phyloP scores from a whole-genome alignment of 2,113 vertebrate genomes.

The Orycteropus afer region DNA sequence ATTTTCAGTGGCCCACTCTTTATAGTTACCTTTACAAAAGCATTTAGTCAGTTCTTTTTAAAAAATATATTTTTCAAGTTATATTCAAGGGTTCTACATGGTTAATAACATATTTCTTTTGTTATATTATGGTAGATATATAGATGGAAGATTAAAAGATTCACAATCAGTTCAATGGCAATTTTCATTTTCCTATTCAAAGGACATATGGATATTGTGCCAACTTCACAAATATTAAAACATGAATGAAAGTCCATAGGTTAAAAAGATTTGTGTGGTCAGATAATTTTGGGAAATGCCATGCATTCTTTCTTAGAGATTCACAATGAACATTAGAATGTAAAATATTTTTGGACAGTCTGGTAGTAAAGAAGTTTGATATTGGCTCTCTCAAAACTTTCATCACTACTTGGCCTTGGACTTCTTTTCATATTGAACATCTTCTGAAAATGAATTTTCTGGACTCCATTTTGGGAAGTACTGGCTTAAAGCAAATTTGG shows the following conservation, averaged over 20 bases:
- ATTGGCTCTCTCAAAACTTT: neutral
- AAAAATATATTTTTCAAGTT: neutral
- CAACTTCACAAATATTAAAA: constrained; percentile 16
- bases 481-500: neutral
- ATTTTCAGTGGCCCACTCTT: neutral
- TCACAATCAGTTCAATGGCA: neutral
- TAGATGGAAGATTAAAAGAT: neutral
- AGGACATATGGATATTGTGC: neutral
- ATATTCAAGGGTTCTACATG: neutral
- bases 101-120: neutral
- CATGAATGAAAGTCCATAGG: neutral
- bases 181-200: constrained; percentile 9
- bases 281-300: neutral
- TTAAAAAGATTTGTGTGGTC: neutral
- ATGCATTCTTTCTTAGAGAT: neutral
- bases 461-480: neutral
- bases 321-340: neutral
- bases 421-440: neutral
- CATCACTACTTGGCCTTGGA: neutral
- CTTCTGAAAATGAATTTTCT: neutral
- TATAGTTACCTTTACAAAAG: constrained; percentile 22
- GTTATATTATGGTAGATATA: neutral
- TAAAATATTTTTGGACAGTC: neutral
- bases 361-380: neutral
- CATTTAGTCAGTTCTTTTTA: neutral